Evolutionary conservation across 2,797 vertebrate genomes (phyloP), one percentile per base, ranked within the genome.

Genomic region (Brotula barbata): DNA sequence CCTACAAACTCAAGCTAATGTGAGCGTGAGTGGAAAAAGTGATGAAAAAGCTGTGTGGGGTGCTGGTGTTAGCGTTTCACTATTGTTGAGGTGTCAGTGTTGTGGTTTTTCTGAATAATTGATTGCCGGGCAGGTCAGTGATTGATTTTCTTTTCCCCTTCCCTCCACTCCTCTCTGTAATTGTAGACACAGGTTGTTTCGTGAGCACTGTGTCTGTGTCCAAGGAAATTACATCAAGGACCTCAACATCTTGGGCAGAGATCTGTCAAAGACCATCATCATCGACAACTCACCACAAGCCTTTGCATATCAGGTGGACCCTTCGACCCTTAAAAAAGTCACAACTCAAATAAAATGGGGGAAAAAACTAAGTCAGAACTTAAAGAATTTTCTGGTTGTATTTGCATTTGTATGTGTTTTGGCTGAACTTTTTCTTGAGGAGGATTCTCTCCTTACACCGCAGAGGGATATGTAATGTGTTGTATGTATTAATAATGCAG

Each of bases 141-240:
- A 82, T 73, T 73, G 40, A 66, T 60, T 52, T 55, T 44, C 56
- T 45, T 23, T 51, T 31, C 12, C 36, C 45, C 49, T 40, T 63
- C 23, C 25, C 51, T 73, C 57, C 65, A 15, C 77, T 55, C 51
- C 21, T 45, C 1, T 1, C 56, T 81, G 70, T 71, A 74, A 77
- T 56, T 55, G 1, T 86, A 98, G 97, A 92, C 97, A 99, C 87
- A 91, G 97, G 84, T 93, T 99, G 74, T 99, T 98, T 79, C 95
- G 97, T 21, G 96, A 99, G 87, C 97, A 99, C 83, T 99, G 97
- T 85, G 96, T 99, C 70, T 99, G 97, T 81, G 96, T 98, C 61
- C 97, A 99, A 89, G 97, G 97, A 80, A 98, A 99, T 81, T 99
- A 99, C 90, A 98, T 99, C 86, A 99, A 99, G 87, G 97, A 99